A percentile compares a stretch with the other conserved stretches of the same genome.
Conservation (phyloP, 1,140 invertebrate genomes). For the Batillaria attramentaria region DNA sequence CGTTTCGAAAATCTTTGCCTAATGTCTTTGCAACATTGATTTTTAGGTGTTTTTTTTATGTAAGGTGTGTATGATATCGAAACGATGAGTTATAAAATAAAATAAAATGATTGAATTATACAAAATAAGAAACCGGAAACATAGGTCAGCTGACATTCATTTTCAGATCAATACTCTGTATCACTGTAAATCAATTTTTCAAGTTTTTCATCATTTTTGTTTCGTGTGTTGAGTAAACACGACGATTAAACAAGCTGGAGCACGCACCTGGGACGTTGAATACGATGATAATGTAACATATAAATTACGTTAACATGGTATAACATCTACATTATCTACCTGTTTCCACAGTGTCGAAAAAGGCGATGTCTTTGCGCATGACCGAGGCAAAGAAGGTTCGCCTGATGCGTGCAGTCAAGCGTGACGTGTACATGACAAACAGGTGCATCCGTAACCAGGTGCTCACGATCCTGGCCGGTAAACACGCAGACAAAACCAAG, state of each 20-base stretch:
- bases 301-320: too few relatives aligned
- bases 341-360: not conserved
- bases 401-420: not conserved
- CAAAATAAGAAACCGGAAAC: too few relatives aligned
- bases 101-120: too few relatives aligned
- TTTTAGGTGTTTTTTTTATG: too few relatives aligned
- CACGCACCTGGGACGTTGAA: not conserved
- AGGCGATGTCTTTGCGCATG: not conserved
- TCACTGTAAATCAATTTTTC: not conserved
- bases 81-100: too few relatives aligned
- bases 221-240: not conserved
- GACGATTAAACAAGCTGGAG: not conserved
- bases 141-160: too few relatives aligned
- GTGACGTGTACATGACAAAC: constrained; percentile 10
- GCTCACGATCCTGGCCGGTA: constrained; percentile 20
- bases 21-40: too few relatives aligned
- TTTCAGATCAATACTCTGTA: not conserved
- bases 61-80: too few relatives aligned
- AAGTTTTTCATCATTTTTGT: not conserved
- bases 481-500: too few relatives aligned
- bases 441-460: not conserved
- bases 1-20: too few relatives aligned
- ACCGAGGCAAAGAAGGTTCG: not conserved
- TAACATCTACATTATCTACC: too few relatives aligned
- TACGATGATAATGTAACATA: too few relatives aligned